A percentile compares a stretch with the other conserved stretches of the same genome.
These are phyloP conservation scores for Ochropleura leucogaster DNA, from an alignment of 2,888 invertebrate genomes.

Conservation along the genomic window DNA sequence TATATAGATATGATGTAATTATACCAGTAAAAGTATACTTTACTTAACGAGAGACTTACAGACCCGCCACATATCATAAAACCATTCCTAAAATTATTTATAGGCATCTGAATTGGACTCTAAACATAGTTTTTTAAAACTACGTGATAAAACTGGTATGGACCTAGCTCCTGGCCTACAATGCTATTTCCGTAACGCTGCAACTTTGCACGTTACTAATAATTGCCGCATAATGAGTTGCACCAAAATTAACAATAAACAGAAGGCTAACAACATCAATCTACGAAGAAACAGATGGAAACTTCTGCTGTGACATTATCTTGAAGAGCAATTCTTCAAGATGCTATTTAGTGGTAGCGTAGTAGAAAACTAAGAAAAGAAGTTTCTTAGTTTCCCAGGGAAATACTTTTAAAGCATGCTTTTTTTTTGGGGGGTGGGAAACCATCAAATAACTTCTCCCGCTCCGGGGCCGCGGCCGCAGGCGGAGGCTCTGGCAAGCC, in stretches of 20 bases:
- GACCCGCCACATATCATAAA: background rate
- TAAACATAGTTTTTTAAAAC: background rate
- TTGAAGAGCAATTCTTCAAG: too few species aligned
- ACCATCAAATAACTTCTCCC: too few species aligned
- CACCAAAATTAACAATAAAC: background rate
- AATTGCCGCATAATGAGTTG: conserved; percentile 55
- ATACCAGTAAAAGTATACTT: background rate
- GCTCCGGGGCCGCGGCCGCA: too few species aligned
- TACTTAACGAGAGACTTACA: background rate
- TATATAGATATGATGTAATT: too few species aligned
- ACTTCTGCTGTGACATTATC: background rate
- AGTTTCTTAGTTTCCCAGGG: background rate
- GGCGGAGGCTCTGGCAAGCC: too few species aligned
- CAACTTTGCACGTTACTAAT: conserved; percentile 61
- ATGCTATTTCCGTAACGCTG: conserved; percentile 60
- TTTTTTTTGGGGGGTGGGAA: too few species aligned
- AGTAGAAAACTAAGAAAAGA: too few species aligned
- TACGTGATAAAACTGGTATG: background rate
- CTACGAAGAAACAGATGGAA: background rate
- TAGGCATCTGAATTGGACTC: background rate
- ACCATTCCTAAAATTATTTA: background rate
- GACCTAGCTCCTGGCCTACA: conserved; percentile 39
- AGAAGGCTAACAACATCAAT: conserved; percentile 30
- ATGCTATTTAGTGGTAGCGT: too few species aligned
- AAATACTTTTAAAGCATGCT: background rate